These are phyloP conservation scores for Bolborhynchus lineola DNA, from an alignment of 2,113 vertebrate genomes.

Conservation along the genomic window DNA sequence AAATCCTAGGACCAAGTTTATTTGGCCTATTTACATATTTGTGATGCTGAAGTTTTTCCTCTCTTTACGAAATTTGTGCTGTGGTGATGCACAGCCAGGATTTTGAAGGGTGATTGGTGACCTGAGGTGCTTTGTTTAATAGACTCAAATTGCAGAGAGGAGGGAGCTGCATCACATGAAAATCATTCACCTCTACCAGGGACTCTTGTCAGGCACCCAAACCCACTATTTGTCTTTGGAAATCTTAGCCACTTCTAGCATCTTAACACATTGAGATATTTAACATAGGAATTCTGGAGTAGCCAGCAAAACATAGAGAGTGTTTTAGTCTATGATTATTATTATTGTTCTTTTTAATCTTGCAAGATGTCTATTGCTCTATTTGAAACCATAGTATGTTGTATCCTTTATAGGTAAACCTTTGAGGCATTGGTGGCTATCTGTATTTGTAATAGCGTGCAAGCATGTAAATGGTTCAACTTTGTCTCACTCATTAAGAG, in stretches of 20 bases:
- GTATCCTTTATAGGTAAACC: background rate
- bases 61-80: background rate
- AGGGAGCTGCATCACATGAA: background rate
- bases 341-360: background rate
- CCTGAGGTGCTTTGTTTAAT: background rate
- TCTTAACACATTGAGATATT: background rate
- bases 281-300: background rate
- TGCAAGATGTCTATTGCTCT: background rate
- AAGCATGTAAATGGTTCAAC: background rate
- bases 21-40: background rate
- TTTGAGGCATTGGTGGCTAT: background rate
- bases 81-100: background rate
- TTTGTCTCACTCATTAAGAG: background rate
- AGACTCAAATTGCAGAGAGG: background rate
- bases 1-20: slow-evolving; percentile 20
- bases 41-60: background rate
- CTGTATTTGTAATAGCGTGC: background rate
- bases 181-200: background rate
- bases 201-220: background rate
- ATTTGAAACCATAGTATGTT: background rate
- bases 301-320: background rate
- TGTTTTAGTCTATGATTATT: background rate
- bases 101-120: slow-evolving; percentile 39
- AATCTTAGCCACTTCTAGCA: background rate
- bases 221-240: background rate